Evolutionary conservation across 2,797 vertebrate genomes (phyloP), one percentile per base, ranked within the genome.

Genomic region (Squalus acanthias): DNA sequence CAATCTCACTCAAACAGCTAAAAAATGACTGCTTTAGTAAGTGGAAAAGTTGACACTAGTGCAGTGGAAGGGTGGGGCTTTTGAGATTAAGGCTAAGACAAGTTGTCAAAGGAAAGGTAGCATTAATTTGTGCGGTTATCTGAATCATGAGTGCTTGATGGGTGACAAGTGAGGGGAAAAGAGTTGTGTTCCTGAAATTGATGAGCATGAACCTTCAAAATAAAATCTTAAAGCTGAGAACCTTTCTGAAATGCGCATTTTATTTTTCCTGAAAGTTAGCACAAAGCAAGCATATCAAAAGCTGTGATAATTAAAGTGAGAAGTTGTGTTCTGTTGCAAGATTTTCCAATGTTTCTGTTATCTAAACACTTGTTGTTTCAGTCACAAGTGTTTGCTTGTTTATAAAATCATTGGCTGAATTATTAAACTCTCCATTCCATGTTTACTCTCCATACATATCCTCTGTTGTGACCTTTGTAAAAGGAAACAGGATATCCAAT

Each of bases 401-500:
- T 95, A 70, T 95, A 50, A 95, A 95, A 94, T 15, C 46, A 95
- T 29, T 69, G 39, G 20, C 3, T 46, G 13, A 67, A 67, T 92
- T 39, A 67, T 93, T n/a, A 93, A 50, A 39, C 65, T 63, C 60
- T 69, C 22, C 7, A 22, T 70, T 72, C 29, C 60, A 70, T 70
- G 46, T 95, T 95, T 50, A 69, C 63, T 53, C n/a, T 72, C 93
- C 53, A 95, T 72, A 95, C n/a, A 95, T 70, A 69, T 24, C 33
- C 15, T 70, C 13, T 46, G 15, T 33, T 95, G 63, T 70, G 92
- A 95, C 22, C 67, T 95, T 95, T 69, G 67, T 53, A 70, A 50
- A 72, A 72, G 67, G 65, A 95, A 95, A 53, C 65, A 92, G 93
- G 92, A 46, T 39, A 24, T 95, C 39, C 2, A 95, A 70, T 50